Conservation (phyloP, 1,140 invertebrate genomes). For the Globodera rostochiensis region DNA sequence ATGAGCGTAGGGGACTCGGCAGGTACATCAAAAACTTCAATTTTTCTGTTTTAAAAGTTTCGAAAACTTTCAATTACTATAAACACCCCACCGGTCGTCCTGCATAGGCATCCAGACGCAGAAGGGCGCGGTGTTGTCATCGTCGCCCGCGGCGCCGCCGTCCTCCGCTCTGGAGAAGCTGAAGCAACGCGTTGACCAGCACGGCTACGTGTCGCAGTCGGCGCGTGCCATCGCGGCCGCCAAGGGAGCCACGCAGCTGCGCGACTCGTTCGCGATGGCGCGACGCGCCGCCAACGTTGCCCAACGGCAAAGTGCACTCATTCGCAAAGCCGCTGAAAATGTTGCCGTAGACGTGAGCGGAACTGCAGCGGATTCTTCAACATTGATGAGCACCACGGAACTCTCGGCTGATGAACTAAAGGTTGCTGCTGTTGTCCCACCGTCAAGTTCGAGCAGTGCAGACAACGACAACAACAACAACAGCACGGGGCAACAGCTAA, state of each 20-base stretch:
- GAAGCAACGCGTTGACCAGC: neutral
- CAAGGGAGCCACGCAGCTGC: conserved; percentile 49
- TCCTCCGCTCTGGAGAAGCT: conserved; percentile 16
- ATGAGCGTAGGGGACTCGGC: conserved; percentile 40
- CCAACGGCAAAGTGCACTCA: conserved; percentile 48
- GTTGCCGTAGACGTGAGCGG: neutral
- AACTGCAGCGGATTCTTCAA: neutral
- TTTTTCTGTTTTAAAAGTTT: too few species aligned
- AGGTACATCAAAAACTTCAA: neutral
- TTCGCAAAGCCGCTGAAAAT: conserved; percentile 9
- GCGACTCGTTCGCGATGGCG: conserved; percentile 48
- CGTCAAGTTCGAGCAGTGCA: too few species aligned
- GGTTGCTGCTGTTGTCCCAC: too few species aligned
- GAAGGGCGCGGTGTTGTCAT: conserved; percentile 3
- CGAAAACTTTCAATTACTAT: too few species aligned
- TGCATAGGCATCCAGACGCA: neutral
- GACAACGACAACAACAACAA: too few species aligned
- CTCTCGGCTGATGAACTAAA: too few species aligned
- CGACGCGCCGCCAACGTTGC: conserved; percentile 46
- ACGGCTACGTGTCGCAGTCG: conserved; percentile 53
- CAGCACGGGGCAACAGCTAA: too few species aligned
- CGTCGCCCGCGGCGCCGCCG: neutral
- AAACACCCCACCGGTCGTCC: too few species aligned
- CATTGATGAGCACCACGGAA: too few species aligned
- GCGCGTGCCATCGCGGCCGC: conserved; percentile 47